These are phyloP conservation scores for Microplitis demolitor DNA, from an alignment of 1,140 invertebrate species.

Conservation along the genomic window DNA sequence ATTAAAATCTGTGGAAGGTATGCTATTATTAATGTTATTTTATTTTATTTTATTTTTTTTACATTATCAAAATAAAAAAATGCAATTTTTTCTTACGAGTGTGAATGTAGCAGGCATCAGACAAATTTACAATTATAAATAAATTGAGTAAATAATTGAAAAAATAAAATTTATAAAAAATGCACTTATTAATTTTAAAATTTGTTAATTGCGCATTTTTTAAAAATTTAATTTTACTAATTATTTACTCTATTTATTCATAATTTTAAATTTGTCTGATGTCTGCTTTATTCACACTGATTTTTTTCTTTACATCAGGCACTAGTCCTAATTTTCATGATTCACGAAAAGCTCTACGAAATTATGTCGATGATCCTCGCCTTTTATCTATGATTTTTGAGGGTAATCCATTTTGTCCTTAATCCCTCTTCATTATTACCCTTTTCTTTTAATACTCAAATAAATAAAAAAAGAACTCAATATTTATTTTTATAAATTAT, in stretches of 20 bases:
- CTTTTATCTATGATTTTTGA: constrained; percentile 51
- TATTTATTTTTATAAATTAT: constrained; percentile 16
- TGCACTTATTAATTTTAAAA: no score
- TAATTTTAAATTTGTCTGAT: no score
- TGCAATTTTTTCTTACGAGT: background rate
- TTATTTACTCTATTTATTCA: no score
- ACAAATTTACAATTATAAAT: no score
- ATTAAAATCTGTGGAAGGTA: constrained; percentile 58
- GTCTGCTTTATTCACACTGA: no score
- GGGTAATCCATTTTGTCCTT: constrained; percentile 39
- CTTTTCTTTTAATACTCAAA: constrained; percentile 35
- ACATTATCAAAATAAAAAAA: background rate
- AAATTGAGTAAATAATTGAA: no score
- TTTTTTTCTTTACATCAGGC: background rate
- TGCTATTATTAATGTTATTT: constrained; percentile 9
- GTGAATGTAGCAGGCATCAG: no score
- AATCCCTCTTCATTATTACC: background rate
- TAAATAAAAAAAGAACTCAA: background rate
- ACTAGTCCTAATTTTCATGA: constrained; percentile 39
- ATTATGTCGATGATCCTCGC: constrained; percentile 50
- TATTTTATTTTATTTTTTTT: background rate
- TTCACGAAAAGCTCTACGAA: constrained; percentile 46
- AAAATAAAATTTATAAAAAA: no score
- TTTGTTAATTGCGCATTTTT: no score
- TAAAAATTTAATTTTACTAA: no score